Percentiles rank a stretch among this genome's conserved stretches.
These are phyloP conservation scores for Plagodis pulveraria DNA, from an alignment of 2,888 invertebrate genomes.

Conservation along the genomic window DNA sequence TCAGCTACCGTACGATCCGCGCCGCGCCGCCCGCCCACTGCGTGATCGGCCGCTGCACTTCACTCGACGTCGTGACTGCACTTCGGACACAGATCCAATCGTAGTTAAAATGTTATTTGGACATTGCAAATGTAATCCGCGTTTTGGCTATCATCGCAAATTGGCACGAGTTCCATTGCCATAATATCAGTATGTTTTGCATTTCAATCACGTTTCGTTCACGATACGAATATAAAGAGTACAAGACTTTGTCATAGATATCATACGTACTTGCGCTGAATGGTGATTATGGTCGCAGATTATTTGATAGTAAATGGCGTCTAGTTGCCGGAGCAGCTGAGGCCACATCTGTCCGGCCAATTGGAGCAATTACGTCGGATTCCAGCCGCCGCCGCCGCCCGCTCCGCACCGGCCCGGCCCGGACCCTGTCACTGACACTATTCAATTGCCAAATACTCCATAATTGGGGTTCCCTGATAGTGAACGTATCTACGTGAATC, in stretches of 20 bases:
- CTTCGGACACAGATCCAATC: not conserved
- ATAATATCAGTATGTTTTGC: not conserved
- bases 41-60: not conserved
- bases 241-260: not conserved
- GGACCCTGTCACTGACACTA: not conserved
- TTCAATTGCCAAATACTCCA: slow-evolving; percentile 4
- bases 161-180: slow-evolving; percentile 1
- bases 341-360: slow-evolving; percentile 25
- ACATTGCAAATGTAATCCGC: too few relatives aligned
- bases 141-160: not conserved
- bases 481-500: not conserved
- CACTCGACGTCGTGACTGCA: slow-evolving; percentile 3
- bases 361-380: slow-evolving; percentile 25
- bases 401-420: not conserved
- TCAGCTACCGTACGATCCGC: slow-evolving; percentile 3
- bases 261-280: not conserved
- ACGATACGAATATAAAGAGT: too few relatives aligned
- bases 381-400: slow-evolving; percentile 4
- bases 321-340: slow-evolving; percentile 22
- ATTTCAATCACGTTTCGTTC: slow-evolving; percentile 3
- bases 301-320: slow-evolving; percentile 2
- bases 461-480: slow-evolving; percentile 1
- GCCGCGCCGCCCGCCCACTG: not conserved
- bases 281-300: not conserved
- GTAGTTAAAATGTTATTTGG: not conserved